Evolutionary conservation across 2,113 vertebrate species (phyloP).

Genomic region (Mus spicilegus): DNA sequence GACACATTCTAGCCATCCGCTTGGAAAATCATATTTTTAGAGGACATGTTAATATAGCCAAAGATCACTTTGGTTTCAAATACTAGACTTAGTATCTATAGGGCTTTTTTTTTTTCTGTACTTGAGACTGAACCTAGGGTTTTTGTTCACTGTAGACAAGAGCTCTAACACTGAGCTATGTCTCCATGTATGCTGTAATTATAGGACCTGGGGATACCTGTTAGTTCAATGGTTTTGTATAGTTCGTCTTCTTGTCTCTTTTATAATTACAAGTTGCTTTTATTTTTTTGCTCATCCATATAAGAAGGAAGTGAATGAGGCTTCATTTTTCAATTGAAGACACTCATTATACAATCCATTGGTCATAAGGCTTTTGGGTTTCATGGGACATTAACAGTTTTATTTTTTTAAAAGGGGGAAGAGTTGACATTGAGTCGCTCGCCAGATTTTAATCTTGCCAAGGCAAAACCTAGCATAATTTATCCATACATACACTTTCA

Average conservation of each 20-base stretch:
- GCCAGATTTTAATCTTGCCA: conserved; percentile 63
- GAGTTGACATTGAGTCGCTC: conserved; percentile 41
- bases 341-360: conserved; percentile 62
- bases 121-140: background rate
- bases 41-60: background rate
- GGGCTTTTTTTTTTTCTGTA: background rate
- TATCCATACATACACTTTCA: background rate
- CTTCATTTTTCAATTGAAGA: conserved; percentile 70
- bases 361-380: conserved; percentile 63
- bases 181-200: conserved; percentile 2
- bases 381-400: conserved; percentile 53
- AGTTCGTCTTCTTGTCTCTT: conserved; percentile 16
- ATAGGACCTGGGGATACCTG: conserved; percentile 15
- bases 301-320: conserved; percentile 50
- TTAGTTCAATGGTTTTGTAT: conserved; percentile 34
- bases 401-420: conserved; percentile 27
- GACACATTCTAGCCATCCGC: background rate
- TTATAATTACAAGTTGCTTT: conserved; percentile 34
- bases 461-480: conserved; percentile 25
- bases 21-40: conserved; percentile 35
- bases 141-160: background rate
- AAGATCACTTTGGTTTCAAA: background rate
- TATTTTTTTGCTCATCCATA: conserved; percentile 53
- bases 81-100: background rate
- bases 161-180: background rate